phyloP scores from a whole-genome alignment of 2,888 invertebrate genomes.

The Pseudoips prasinana region DNA sequence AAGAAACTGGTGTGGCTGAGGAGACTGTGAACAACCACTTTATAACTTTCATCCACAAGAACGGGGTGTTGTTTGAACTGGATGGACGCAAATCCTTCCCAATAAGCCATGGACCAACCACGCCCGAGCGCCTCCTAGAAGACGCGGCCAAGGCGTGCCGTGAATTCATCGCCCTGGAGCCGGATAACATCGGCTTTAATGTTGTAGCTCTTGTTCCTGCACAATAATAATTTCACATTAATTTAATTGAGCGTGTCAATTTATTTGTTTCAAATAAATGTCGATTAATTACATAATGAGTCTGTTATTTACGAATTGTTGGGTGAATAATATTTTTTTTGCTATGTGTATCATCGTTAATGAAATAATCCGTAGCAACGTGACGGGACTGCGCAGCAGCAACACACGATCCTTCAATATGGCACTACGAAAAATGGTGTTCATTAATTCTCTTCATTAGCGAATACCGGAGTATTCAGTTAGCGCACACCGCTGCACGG shows the following conservation, averaged over 20 bases:
- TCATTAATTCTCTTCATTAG: constrained; percentile 66
- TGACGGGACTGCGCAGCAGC: constrained; percentile 36
- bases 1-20: constrained; percentile 84
- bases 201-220: constrained; percentile 89
- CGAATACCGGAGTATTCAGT: constrained; percentile 47
- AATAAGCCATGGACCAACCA: constrained; percentile 90
- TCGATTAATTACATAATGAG: constrained; percentile 23
- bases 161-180: constrained; percentile 92
- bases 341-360: constrained; percentile 37
- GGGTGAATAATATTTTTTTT: constrained; percentile 26
- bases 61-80: constrained; percentile 91
- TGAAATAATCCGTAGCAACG: constrained; percentile 48
- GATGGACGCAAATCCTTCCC: constrained; percentile 86
- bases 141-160: constrained; percentile 92
- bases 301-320: constrained; percentile 28
- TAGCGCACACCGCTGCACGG: constrained; percentile 38
- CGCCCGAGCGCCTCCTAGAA: constrained; percentile 87
- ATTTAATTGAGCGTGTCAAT: constrained; percentile 22
- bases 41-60: constrained; percentile 91
- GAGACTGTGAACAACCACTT: constrained; percentile 92
- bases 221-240: constrained; percentile 34
- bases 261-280: constrained; percentile 24
- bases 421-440: constrained; percentile 55
- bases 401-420: constrained; percentile 60
- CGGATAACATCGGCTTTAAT: constrained; percentile 92